These are phyloP conservation scores for Dynastes tityus DNA, from an alignment of 2,888 invertebrate genomes.

Conservation along the genomic window DNA sequence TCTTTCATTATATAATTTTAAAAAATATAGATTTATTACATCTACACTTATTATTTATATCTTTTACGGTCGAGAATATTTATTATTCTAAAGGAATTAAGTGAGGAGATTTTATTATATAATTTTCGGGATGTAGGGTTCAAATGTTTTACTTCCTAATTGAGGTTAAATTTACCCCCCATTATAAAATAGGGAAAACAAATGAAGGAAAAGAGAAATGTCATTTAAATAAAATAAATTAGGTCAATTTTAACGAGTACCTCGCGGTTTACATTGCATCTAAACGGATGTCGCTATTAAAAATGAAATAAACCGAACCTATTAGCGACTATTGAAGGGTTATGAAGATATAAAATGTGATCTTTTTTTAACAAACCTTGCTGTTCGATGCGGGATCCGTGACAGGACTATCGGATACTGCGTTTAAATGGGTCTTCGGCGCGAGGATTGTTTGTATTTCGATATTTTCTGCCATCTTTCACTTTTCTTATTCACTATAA, in stretches of 20 bases:
- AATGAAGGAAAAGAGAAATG: constrained; percentile 12
- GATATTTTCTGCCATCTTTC: constrained; percentile 67
- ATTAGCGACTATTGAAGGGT: constrained; percentile 4
- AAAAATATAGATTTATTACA: constrained; percentile 7
- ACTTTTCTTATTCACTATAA: constrained; percentile 22
- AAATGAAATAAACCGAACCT: constrained; percentile 15
- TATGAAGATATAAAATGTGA: no score
- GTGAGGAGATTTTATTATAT: not conserved
- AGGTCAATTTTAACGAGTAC: constrained; percentile 30
- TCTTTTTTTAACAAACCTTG: constrained; percentile 69
- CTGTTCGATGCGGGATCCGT: constrained; percentile 82
- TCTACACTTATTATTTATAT: no score
- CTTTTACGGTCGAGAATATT: no score
- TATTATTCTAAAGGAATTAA: no score
- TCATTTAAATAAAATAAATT: constrained; percentile 24
- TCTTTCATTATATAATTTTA: not conserved
- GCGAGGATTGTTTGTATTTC: constrained; percentile 68
- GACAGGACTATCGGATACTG: constrained; percentile 82
- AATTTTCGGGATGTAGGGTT: not conserved
- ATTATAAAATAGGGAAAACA: not conserved
- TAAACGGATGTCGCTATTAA: not conserved
- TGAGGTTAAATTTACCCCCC: constrained; percentile 23
- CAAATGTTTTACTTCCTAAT: no score
- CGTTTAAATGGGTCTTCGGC: constrained; percentile 70
- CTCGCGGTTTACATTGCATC: not conserved